Evolutionary conservation across 2,113 vertebrate species (phyloP).

Genomic region (Aldabrachelys gigantea): DNA sequence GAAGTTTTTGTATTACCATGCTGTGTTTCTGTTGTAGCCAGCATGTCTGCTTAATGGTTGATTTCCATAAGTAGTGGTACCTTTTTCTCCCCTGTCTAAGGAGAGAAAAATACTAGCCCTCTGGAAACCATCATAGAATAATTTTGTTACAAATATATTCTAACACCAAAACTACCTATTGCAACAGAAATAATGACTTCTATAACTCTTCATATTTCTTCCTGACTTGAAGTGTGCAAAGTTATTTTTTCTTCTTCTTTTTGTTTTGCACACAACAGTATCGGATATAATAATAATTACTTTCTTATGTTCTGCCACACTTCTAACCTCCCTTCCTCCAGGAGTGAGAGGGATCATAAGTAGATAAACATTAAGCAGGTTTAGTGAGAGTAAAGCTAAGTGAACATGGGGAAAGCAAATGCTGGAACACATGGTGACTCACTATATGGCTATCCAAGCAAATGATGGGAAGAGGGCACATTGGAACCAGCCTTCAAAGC

Average conservation of each 20-base stretch:
- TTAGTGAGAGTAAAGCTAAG: neutral
- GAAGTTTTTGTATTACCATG: neutral
- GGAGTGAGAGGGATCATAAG: neutral
- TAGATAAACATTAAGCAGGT: neutral
- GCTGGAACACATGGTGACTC: neutral
- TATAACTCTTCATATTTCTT: neutral
- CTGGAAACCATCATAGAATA: slow-evolving; percentile 1
- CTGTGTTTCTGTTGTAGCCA: neutral
- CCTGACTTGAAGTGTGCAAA: neutral
- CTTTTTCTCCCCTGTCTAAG: neutral
- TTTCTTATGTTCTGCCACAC: neutral
- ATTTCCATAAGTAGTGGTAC: neutral
- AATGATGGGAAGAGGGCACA: neutral
- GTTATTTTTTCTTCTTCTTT: too few species aligned
- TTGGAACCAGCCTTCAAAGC: neutral
- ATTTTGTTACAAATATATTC: neutral
- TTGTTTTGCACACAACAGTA: neutral
- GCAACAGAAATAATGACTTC: neutral
- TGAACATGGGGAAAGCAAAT: neutral
- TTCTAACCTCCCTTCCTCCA: neutral
- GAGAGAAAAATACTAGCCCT: neutral
- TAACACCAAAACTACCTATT: neutral
- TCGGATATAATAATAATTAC: neutral
- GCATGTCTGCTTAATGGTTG: neutral
- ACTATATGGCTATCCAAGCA: neutral